phyloP scores from a whole-genome alignment of 2,113 vertebrate genomes.

The Notarius quadriscutis region DNA sequence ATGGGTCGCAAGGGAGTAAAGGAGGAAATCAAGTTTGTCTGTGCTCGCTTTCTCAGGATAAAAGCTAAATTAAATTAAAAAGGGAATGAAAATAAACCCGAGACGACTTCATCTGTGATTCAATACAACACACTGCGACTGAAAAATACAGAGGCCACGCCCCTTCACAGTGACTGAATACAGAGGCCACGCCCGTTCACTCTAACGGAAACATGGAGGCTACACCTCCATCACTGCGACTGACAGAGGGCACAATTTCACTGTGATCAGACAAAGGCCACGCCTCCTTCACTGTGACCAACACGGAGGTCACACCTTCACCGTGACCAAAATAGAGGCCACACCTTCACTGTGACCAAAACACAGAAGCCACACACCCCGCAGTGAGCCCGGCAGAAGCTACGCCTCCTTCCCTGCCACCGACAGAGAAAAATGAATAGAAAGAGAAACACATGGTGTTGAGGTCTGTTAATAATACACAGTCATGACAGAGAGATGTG shows the following conservation, averaged over 20 bases:
- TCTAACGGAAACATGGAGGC: background rate
- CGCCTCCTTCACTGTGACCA: background rate
- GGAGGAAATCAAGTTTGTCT: conserved; percentile 13
- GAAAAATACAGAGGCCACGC: background rate
- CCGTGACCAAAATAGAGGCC: background rate
- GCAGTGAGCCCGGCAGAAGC: background rate
- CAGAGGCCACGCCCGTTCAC: background rate
- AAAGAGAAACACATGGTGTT: background rate
- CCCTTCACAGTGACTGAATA: background rate
- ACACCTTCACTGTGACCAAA: background rate
- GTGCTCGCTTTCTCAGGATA: background rate
- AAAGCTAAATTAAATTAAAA: conserved; percentile 5
- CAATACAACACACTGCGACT: background rate
- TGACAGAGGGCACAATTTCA: background rate
- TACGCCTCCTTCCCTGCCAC: background rate
- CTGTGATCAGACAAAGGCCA: background rate
- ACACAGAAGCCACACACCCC: background rate
- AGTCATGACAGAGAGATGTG: background rate
- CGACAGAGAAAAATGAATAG: background rate
- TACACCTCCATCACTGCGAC: background rate
- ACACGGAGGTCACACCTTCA: background rate
- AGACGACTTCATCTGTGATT: background rate
- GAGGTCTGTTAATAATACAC: background rate
- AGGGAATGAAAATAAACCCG: background rate
- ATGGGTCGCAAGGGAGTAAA: background rate